Evolutionary conservation across 2,888 invertebrate genomes (phyloP), one percentile per base, ranked within the genome.

Genomic region (Tolmerus cingulatus): DNA sequence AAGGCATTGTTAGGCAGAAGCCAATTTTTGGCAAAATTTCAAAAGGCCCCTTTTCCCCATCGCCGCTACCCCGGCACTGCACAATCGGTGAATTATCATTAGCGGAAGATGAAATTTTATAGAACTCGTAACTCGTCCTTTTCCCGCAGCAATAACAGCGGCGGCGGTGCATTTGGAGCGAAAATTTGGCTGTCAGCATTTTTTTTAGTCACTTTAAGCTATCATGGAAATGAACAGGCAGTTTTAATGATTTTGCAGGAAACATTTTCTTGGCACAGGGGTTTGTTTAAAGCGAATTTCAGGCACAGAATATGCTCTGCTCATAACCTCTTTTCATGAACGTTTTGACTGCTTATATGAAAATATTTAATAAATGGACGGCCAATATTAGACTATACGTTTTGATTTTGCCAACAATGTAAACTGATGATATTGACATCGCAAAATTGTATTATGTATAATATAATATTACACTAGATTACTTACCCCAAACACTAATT

Each of bases 71-170:
- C 16, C 30, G 34, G 66, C 34, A 37, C 19, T 34, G 57, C 30
- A 57, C 34, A 37, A 57, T 82, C 57, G 66, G 82, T 82, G 57
- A 82, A 82, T 82, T 82, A 82, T 57, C 82, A 82, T 82, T 82
- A 82, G 57, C 66, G 82, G 82, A 82, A 57, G 57, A 82, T 57
- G 82, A 51, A 66, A 66, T 82, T 57, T 57, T 57, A 66, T 66
- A 66, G 66, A 27, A 27, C 66, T 66, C 66, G 23, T 66, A 66
- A 27, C 27, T 66, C 66, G 66, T 66, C 12, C 66, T 66, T 23
- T 66, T 27, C 66, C 66, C 66, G 66, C 66, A 66, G 66, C 66
- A 66, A 66, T 66, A 66, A 66, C 23, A 66, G 27, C 27, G 27
- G 27, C 27, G 27, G 66, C 27, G 66, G 66, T 66, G 66, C 66